Conservation (phyloP, 2,888 invertebrate genomes). For the Metopia argyrocephala region DNA sequence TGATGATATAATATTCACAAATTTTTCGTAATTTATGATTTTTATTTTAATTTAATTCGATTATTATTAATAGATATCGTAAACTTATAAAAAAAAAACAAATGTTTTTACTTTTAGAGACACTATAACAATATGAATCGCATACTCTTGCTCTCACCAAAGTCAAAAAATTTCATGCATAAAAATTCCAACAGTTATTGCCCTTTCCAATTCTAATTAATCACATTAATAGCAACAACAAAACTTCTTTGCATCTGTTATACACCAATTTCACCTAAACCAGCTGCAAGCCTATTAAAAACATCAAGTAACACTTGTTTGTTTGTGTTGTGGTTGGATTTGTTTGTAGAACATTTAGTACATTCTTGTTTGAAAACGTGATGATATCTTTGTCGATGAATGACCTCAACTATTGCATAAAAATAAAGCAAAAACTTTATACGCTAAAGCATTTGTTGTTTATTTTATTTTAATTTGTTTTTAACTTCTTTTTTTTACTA, state of each 20-base stretch:
- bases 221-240: slow-evolving; percentile 29
- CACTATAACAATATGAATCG: slow-evolving; percentile 31
- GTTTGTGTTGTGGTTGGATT: slow-evolving; percentile 17
- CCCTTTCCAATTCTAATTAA: not conserved
- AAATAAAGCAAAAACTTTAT: not conserved
- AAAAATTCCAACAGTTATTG: slow-evolving; percentile 23
- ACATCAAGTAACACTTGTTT: slow-evolving; percentile 39
- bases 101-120: slow-evolving; percentile 39
- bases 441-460: not conserved
- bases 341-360: slow-evolving; percentile 27
- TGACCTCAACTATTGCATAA: slow-evolving; percentile 62
- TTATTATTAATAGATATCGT: too few species aligned
- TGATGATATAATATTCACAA: too few species aligned
- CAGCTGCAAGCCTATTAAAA: slow-evolving; percentile 7
- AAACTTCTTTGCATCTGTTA: not conserved
- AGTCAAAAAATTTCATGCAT: not conserved
- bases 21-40: too few species aligned
- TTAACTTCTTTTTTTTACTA: not conserved
- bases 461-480: not conserved
- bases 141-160: not conserved
- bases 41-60: too few species aligned
- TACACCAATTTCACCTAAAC: not conserved
- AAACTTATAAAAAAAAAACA: slow-evolving; percentile 8
- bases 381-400: slow-evolving; percentile 54
- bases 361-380: not conserved